A percentile compares a stretch with the other conserved stretches of the same genome.
Evolutionary conservation across 2,113 vertebrate species (phyloP).

Genomic region (Cyphomyrus plagiostoma): DNA sequence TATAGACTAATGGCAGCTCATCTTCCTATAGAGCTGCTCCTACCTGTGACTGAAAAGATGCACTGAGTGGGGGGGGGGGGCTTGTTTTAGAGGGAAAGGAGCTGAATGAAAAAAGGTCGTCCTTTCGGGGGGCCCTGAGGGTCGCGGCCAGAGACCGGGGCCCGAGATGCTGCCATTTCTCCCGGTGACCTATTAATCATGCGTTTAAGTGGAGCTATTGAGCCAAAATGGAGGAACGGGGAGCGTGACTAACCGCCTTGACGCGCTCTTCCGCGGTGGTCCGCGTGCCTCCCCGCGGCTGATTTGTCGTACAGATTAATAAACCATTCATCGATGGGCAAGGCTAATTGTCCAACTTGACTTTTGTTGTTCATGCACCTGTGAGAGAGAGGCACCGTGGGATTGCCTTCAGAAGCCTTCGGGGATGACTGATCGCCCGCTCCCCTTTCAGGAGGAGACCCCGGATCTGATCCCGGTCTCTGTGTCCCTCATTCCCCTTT

Average conservation of each 20-base stretch:
- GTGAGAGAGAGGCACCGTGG: constrained; percentile 58
- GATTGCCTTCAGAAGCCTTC: constrained; percentile 53
- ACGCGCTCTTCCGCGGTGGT: constrained; percentile 77
- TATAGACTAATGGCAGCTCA: constrained; percentile 99
- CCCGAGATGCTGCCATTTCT: constrained; percentile 60
- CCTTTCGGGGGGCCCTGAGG: constrained; percentile 23
- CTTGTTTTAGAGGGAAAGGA: constrained; percentile 70
- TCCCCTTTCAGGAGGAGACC: not conserved
- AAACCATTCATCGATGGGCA: constrained; percentile 69
- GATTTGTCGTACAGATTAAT: constrained; percentile 84
- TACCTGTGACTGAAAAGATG: constrained; percentile 81
- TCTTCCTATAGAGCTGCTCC: constrained; percentile 86
- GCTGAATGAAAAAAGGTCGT: constrained; percentile 34
- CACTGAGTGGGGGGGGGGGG: constrained; percentile 65
- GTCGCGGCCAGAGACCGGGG: constrained; percentile 17
- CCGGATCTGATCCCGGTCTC: not conserved
- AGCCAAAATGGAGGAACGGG: constrained; percentile 75
- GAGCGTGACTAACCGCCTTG: constrained; percentile 88
- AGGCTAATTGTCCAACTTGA: constrained; percentile 59
- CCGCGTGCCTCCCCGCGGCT: constrained; percentile 50
- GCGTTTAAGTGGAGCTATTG: constrained; percentile 89
- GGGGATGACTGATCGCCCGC: constrained; percentile 19
- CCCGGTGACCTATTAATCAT: constrained; percentile 92
- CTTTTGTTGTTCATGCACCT: constrained; percentile 65
- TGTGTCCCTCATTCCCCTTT: not conserved